phyloP scores from a whole-genome alignment of 2,888 invertebrate genomes.

The Dorcus hopei region DNA sequence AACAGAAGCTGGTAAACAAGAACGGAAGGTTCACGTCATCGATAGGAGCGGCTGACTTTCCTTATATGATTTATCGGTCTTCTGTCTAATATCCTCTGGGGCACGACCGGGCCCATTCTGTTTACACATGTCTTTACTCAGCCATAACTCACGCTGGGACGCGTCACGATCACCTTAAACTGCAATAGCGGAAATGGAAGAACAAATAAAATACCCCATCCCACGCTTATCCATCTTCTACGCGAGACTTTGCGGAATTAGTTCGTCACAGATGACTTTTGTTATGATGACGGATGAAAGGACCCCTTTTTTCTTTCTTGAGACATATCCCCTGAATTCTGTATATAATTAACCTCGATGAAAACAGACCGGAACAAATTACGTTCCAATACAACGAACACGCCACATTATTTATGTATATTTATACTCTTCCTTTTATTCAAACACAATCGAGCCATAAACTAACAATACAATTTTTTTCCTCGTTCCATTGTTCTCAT shows the following conservation, averaged over 20 bases:
- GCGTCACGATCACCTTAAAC: conserved; percentile 38
- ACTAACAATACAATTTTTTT: too few relatives aligned
- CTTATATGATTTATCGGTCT: conserved; percentile 40
- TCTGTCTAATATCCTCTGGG: conserved; percentile 40
- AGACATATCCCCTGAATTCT: too few relatives aligned
- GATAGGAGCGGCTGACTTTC: conserved; percentile 36
- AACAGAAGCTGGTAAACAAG: conserved; percentile 20
- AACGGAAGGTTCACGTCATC: conserved; percentile 31
- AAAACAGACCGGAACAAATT: too few relatives aligned
- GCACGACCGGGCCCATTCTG: conserved; percentile 33
- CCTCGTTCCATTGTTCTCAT: too few relatives aligned
- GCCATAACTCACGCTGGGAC: conserved; percentile 39
- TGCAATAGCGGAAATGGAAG: conserved; percentile 33
- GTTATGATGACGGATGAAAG: conserved; percentile 16
- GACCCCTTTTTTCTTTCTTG: neutral
- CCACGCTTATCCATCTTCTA: conserved; percentile 23
- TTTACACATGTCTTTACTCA: conserved; percentile 42
- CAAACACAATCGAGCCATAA: too few relatives aligned
- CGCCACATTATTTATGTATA: too few relatives aligned
- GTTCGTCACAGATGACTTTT: conserved; percentile 22
- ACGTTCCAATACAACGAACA: too few relatives aligned
- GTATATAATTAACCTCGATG: too few relatives aligned
- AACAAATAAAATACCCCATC: conserved; percentile 29
- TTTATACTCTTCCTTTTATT: too few relatives aligned
- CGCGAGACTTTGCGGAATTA: conserved; percentile 22